Evolutionary conservation across 2,113 vertebrate species (phyloP).

Genomic region (Probosciger aterrimus): DNA sequence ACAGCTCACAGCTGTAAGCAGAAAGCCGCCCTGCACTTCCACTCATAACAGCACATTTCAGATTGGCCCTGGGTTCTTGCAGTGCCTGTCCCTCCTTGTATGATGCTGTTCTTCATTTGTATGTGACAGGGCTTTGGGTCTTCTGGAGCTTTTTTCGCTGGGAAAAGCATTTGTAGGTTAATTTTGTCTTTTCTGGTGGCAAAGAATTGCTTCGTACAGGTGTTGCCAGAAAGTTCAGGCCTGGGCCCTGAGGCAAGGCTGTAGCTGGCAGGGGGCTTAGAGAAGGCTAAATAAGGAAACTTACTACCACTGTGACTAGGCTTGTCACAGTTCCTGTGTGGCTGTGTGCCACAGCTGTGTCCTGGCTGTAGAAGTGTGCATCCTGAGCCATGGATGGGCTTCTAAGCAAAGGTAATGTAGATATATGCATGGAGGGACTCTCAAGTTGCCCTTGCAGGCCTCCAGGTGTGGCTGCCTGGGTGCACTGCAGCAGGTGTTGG

Average conservation of each 20-base stretch:
- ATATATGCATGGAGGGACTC: background rate
- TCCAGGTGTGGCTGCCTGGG: background rate
- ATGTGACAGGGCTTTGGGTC: accelerated
- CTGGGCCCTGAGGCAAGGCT: background rate
- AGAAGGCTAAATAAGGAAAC: background rate
- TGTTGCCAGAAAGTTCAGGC: background rate
- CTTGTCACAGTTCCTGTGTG: background rate
- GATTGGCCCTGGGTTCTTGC: background rate
- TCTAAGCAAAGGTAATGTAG: background rate
- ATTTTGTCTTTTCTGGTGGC: background rate
- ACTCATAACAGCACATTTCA: accelerated
- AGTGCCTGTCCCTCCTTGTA: background rate
- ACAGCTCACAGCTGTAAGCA: accelerated
- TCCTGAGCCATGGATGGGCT: background rate
- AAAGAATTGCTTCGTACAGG: background rate
- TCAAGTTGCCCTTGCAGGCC: background rate
- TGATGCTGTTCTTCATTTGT: background rate
- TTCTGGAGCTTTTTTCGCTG: background rate
- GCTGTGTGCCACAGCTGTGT: background rate
- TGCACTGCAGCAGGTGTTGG: background rate
- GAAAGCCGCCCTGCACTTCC: background rate
- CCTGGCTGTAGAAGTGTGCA: background rate
- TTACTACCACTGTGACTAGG: background rate
- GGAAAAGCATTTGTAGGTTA: background rate
- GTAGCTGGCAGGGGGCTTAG: background rate